phyloP scores from a whole-genome alignment of 2,888 invertebrate genomes.

The Seira musarum region DNA sequence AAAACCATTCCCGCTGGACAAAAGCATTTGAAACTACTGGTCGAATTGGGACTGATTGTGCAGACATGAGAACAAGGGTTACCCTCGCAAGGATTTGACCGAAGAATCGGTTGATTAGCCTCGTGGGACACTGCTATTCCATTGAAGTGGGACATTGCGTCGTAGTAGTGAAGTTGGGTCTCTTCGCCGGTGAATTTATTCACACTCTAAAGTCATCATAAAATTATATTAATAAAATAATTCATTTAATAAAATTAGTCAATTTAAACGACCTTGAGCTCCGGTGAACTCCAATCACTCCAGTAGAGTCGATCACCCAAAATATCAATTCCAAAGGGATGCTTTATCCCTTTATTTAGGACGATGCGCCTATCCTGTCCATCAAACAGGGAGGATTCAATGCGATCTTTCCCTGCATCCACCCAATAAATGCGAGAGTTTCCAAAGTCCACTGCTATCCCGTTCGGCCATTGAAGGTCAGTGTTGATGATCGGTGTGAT shows the following conservation, averaged over 20 bases:
- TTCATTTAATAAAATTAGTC: background rate
- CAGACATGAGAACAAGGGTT: slow-evolving; percentile 85
- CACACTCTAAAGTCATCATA: slow-evolving; percentile 75
- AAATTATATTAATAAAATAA: background rate
- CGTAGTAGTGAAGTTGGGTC: slow-evolving; percentile 75
- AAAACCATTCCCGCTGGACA: slow-evolving; percentile 82
- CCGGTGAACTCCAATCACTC: slow-evolving; percentile 93
- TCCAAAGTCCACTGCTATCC: slow-evolving; percentile 86
- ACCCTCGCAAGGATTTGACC: slow-evolving; percentile 77
- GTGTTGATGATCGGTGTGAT: slow-evolving; percentile 77
- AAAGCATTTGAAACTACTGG: slow-evolving; percentile 75
- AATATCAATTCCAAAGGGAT: slow-evolving; percentile 91
- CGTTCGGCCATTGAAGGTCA: slow-evolving; percentile 86
- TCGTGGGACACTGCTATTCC: slow-evolving; percentile 86
- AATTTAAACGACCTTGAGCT: slow-evolving; percentile 77
- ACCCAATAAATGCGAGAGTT: slow-evolving; percentile 90
- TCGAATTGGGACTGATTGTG: slow-evolving; percentile 75
- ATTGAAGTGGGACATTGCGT: slow-evolving; percentile 74
- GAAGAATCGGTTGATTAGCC: slow-evolving; percentile 74
- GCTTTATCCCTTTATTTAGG: slow-evolving; percentile 73
- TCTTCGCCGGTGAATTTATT: slow-evolving; percentile 85
- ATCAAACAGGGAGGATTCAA: slow-evolving; percentile 83
- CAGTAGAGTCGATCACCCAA: slow-evolving; percentile 90
- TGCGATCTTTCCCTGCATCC: slow-evolving; percentile 81
- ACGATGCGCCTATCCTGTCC: slow-evolving; percentile 79